These are phyloP conservation scores for Lucinisca nassula DNA, from an alignment of 2,888 invertebrate species.

Conservation along the genomic window DNA sequence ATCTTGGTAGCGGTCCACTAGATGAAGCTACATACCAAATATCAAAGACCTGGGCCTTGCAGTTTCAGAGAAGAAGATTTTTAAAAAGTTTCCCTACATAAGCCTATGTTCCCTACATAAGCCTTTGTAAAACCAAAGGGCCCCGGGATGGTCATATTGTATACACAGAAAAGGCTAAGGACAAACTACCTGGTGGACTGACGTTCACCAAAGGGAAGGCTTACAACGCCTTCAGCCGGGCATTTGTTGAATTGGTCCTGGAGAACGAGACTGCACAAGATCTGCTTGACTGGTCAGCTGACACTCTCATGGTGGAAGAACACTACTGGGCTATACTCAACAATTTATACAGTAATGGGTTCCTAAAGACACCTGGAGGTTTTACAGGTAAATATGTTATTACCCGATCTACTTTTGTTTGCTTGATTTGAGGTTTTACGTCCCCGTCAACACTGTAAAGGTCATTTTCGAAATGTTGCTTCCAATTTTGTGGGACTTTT, in stretches of 20 bases:
- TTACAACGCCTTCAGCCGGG: constrained; percentile 76
- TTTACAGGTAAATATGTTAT: constrained; percentile 69
- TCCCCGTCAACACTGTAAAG: too few relatives aligned
- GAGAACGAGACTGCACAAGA: constrained; percentile 61
- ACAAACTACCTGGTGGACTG: constrained; percentile 69
- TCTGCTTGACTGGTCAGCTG: constrained; percentile 77
- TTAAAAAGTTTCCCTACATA: too few relatives aligned
- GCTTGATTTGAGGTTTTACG: too few relatives aligned
- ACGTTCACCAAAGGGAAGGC: constrained; percentile 80
- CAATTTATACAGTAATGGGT: constrained; percentile 73
- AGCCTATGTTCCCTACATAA: too few relatives aligned
- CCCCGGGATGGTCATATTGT: constrained; percentile 50
- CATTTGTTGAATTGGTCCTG: constrained; percentile 78
- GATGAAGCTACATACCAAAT: too few relatives aligned
- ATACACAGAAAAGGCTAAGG: constrained; percentile 52
- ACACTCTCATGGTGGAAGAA: constrained; percentile 82
- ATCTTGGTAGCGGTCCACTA: too few relatives aligned
- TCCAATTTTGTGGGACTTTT: too few relatives aligned
- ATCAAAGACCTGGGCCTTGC: too few relatives aligned
- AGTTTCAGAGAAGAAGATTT: too few relatives aligned
- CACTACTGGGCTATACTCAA: constrained; percentile 83
- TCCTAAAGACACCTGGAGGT: constrained; percentile 77
- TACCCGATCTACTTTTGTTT: too few relatives aligned
- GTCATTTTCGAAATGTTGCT: too few relatives aligned
- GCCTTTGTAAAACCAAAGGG: too few relatives aligned